Conservation (phyloP, 2,113 vertebrate genomes). For the Phrynocephalus versicolor region DNA sequence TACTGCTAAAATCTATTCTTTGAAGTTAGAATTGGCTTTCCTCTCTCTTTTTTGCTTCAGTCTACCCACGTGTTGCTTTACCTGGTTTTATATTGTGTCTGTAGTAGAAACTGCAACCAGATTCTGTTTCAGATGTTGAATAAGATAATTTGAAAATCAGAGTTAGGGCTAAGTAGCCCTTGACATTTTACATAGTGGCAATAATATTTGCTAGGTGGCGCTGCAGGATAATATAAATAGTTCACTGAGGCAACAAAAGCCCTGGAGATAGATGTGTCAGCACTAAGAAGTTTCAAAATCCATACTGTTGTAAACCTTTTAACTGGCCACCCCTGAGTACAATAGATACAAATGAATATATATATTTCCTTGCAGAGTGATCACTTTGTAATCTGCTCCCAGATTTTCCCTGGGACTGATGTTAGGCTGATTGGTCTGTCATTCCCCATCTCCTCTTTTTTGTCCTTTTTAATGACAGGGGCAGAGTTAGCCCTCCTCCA, state of each 20-base stretch:
- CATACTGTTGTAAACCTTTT: neutral
- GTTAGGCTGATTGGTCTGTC: no score
- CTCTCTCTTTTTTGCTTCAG: no score
- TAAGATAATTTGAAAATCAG: neutral
- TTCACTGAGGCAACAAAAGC: neutral
- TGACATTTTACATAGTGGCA: neutral
- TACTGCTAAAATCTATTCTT: no score
- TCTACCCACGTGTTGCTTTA: neutral
- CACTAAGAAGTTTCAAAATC: no score
- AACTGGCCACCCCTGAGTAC: neutral
- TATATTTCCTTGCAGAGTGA: no score
- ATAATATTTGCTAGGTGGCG: slow-evolving; percentile 63
- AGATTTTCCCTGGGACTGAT: no score
- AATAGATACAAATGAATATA: neutral
- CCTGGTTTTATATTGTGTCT: neutral
- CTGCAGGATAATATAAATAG: slow-evolving; percentile 58
- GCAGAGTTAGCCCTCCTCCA: no score
- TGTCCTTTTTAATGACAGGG: no score
- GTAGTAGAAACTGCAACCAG: no score
- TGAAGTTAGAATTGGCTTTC: no score
- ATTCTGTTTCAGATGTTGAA: neutral
- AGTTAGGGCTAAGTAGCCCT: neutral
- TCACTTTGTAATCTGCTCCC: no score
- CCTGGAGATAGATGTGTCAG: neutral
- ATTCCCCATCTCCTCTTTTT: no score